Evolutionary conservation across 1,140 invertebrate species (phyloP).

Genomic region (Diorhabda carinulata): DNA sequence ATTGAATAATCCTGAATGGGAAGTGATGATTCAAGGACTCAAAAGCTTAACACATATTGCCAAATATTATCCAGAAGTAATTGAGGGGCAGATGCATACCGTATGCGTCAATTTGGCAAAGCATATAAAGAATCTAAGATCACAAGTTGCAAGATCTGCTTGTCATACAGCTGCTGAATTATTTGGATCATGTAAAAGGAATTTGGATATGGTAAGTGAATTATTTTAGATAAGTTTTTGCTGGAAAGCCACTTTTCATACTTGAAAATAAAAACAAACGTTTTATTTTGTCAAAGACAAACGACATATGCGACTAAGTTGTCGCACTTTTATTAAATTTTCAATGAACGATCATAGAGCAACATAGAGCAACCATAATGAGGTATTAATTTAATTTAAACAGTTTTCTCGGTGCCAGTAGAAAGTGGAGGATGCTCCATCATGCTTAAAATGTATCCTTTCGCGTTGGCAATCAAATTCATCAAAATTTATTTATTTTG

Average conservation of each 20-base stretch:
- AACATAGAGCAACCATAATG: too few relatives aligned
- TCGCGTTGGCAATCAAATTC: too few relatives aligned
- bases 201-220: conserved; percentile 68
- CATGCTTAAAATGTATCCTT: too few relatives aligned
- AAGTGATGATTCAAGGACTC: conserved; percentile 61
- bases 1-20: conserved; percentile 77
- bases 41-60: conserved; percentile 71
- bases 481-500: too few relatives aligned
- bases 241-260: neutral
- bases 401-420: too few relatives aligned
- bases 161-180: conserved; percentile 75
- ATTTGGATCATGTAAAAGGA: conserved; percentile 65
- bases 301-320: too few relatives aligned
- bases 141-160: conserved; percentile 82
- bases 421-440: too few relatives aligned
- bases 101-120: conserved; percentile 67
- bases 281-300: neutral
- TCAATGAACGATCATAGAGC: too few relatives aligned
- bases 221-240: neutral
- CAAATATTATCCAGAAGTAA: conserved; percentile 63
- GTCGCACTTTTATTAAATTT: too few relatives aligned
- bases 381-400: too few relatives aligned
- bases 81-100: conserved; percentile 57
- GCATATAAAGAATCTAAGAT: conserved; percentile 82
- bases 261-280: neutral